A percentile compares a stretch with the other conserved stretches of the same genome.
phyloP scores from a whole-genome alignment of 2,797 vertebrate genomes.

The Squalus acanthias region DNA sequence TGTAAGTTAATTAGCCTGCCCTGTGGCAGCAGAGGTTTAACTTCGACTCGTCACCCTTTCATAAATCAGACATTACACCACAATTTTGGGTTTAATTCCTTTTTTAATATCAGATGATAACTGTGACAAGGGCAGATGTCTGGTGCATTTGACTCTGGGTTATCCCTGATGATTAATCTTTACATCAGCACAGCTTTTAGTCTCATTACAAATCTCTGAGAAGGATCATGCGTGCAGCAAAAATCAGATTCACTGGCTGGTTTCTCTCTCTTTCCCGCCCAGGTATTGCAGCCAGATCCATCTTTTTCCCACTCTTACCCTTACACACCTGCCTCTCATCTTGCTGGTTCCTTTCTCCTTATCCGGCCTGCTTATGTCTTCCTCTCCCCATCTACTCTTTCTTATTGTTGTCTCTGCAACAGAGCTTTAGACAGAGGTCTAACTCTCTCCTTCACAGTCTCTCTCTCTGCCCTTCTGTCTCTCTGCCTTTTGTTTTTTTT shows the following conservation, averaged over 20 bases:
- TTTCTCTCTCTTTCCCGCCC: not conserved
- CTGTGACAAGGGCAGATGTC: constrained; percentile 31
- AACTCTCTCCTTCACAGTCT: not conserved
- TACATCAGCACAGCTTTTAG: not conserved
- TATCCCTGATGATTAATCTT: constrained; percentile 21
- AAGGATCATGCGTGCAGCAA: not conserved
- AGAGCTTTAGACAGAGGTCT: not conserved
- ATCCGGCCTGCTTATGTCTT: not conserved
- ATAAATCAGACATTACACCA: not conserved
- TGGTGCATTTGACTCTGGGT: not conserved
- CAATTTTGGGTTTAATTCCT: constrained; percentile 1
- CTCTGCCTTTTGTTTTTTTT: not conserved
- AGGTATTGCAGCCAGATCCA: not conserved
- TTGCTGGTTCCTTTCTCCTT: not conserved
- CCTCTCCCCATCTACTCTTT: too few relatives aligned
- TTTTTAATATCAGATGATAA: constrained; percentile 14
- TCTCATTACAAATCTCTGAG: not conserved
- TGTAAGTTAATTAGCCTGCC: constrained; percentile 27
- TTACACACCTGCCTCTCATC: not conserved
- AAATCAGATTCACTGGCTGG: not conserved
- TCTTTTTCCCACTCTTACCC: not conserved
- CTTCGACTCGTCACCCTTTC: not conserved
- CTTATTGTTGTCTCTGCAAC: too few relatives aligned
- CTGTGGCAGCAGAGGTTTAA: not conserved
- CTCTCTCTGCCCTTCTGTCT: not conserved